Base-by-base conservation (phyloP, 2,888 invertebrate species). In the Cantharis rufa region DNA sequence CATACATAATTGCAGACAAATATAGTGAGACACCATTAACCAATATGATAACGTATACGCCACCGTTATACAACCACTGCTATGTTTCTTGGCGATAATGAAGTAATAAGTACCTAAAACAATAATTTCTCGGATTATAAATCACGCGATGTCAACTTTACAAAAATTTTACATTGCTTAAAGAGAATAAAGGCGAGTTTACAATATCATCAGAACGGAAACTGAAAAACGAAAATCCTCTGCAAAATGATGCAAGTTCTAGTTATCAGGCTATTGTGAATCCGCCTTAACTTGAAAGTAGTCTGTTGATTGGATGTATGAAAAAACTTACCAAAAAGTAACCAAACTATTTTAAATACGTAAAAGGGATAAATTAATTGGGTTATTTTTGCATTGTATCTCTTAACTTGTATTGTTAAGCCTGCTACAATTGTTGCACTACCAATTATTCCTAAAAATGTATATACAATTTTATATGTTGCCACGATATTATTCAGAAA, bases 21-120 rank as follows among this genome's bases (percentile, higher is more conserved):
- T 32, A 62, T 48, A 77, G 13, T 66, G 28, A 10, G 68, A 28
- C 9, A 77, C 32, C 10, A 74, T 63, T 69, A 77, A 69, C 77
- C 77, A 77, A 16, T 24, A 74, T 16, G 74, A 69, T 32, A 73
- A 62, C 9, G 15, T 15, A 15, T 74, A 77, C 3, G 73, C 61
- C 15, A 28, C 13, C 10, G 10, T 18, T 10, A 32, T 62, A 27
- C 77, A 77, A 15, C 77, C 77, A 16, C 21, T 16, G 15, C 21
- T 27, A 10, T 18, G 10, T 16, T 32, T 70, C 10, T 48, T 10
- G 7, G 69, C 71, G 2, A 74, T 11, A 16, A 74, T 21, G 48
- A 73, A 77, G 15, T 70, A 77, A 24, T 77, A 77, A 5, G 70
- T 70, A 11, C 76, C 76, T 76, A 15, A 70, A 72, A 72, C 2